These are phyloP conservation scores for Syngnathus floridae DNA, from an alignment of 2,113 vertebrate species.

Conservation along the genomic window DNA sequence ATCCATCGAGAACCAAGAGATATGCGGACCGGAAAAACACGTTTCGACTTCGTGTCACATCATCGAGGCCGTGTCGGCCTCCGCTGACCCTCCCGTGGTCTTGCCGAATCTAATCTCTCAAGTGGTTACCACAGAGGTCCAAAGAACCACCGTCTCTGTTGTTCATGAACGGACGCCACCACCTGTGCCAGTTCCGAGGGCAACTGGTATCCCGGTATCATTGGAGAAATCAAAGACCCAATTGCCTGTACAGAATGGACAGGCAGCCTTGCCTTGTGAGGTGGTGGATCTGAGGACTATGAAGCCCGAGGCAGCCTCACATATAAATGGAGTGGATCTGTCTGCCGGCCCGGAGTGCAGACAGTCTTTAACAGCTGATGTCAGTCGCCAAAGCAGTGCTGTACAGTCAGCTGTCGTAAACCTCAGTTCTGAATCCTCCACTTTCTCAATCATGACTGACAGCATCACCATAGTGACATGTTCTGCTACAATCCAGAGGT, in stretches of 20 bases:
- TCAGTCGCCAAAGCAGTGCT: slow-evolving; percentile 78
- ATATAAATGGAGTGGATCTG: slow-evolving; percentile 73
- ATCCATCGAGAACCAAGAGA: slow-evolving; percentile 74
- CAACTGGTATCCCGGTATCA: slow-evolving; percentile 68
- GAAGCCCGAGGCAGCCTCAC: slow-evolving; percentile 74
- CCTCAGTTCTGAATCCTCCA: slow-evolving; percentile 78
- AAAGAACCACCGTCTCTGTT: slow-evolving; percentile 75
- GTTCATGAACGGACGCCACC: slow-evolving; percentile 69
- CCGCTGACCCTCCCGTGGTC: slow-evolving; percentile 62
- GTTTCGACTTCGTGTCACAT: slow-evolving; percentile 75
- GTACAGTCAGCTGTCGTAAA: slow-evolving; percentile 89
- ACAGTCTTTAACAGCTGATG: slow-evolving; percentile 69
- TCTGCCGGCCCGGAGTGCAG: slow-evolving; percentile 73
- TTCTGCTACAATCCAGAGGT: slow-evolving; percentile 71
- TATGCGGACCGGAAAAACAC: slow-evolving; percentile 72
- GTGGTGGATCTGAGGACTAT: slow-evolving; percentile 90
- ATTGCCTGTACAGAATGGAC: slow-evolving; percentile 73
- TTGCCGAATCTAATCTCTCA: slow-evolving; percentile 72
- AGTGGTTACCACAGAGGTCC: slow-evolving; percentile 73
- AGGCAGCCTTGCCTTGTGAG: slow-evolving; percentile 71
- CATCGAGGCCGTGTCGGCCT: slow-evolving; percentile 71
- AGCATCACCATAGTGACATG: slow-evolving; percentile 77
- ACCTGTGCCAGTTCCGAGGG: slow-evolving; percentile 58
- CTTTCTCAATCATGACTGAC: slow-evolving; percentile 73
- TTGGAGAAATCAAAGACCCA: slow-evolving; percentile 67